A percentile compares a stretch with the other conserved stretches of the same genome.
These are phyloP conservation scores for Rana temporaria DNA, from an alignment of 2,113 vertebrate species.

Conservation along the genomic window DNA sequence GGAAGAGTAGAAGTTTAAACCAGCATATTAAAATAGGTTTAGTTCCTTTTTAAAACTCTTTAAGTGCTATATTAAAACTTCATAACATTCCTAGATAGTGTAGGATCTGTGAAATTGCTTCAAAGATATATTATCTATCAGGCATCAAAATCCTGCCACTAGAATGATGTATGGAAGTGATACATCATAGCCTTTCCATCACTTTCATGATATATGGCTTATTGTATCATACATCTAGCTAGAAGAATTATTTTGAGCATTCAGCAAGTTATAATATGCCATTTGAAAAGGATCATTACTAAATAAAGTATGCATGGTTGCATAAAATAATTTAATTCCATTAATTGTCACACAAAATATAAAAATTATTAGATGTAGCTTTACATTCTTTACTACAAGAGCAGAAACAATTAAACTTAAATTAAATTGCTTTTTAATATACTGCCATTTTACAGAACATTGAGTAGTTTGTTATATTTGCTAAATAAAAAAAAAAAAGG, in stretches of 20 bases:
- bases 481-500: no score
- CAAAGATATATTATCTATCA: slow-evolving; percentile 42
- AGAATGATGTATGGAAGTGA: slow-evolving; percentile 37
- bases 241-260: slow-evolving; percentile 29
- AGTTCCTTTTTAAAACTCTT: background rate
- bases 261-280: slow-evolving; percentile 48
- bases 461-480: background rate
- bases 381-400: slow-evolving; percentile 6
- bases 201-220: slow-evolving; percentile 42
- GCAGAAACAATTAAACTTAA: slow-evolving; percentile 7
- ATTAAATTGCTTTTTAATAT: background rate
- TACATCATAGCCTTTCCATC: slow-evolving; percentile 38
- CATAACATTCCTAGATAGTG: background rate
- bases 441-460: background rate
- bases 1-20: background rate
- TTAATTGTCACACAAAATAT: slow-evolving; percentile 28
- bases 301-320: slow-evolving; percentile 22
- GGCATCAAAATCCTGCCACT: slow-evolving; percentile 38
- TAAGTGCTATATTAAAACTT: slow-evolving; percentile 1
- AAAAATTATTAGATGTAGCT: slow-evolving; percentile 17
- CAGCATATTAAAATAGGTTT: background rate
- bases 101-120: slow-evolving; percentile 21
- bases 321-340: slow-evolving; percentile 31
- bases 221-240: slow-evolving; percentile 16
- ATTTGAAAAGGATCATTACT: slow-evolving; percentile 35